Percentiles rank a stretch among this genome's conserved stretches.
These are phyloP conservation scores for Drosophila nigromelanica DNA, from an alignment of 1,140 invertebrate genomes.

Conservation along the genomic window DNA sequence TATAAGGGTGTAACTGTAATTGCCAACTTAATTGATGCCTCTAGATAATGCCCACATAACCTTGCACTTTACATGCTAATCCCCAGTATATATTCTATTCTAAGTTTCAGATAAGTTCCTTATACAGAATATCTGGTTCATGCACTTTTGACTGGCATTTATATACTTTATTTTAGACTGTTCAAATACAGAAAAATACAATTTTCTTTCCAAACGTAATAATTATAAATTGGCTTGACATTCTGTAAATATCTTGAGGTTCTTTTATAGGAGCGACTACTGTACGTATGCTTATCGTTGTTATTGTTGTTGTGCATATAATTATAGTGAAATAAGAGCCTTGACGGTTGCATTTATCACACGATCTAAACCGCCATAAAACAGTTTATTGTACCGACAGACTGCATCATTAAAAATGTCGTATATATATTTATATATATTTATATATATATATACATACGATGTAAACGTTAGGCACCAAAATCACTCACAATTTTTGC, in stretches of 20 bases:
- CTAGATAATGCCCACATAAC: not conserved
- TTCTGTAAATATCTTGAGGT: not conserved
- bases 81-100: too few species aligned
- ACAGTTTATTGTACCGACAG: conserved; percentile 32
- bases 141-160: conserved; percentile 9
- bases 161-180: conserved; percentile 41
- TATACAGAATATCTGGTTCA: conserved; percentile 7
- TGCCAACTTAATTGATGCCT: not conserved
- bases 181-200: conserved; percentile 29
- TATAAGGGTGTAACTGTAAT: not conserved
- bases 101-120: too few species aligned
- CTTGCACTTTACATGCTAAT: not conserved
- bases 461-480: conserved; percentile 23
- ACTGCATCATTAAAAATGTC: not conserved
- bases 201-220: too few species aligned
- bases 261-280: not conserved
- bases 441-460: conserved; percentile 12
- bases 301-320: conserved; percentile 11
- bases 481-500: conserved; percentile 31
- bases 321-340: conserved; percentile 24
- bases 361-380: conserved; percentile 32
- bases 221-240: not conserved
- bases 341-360: conserved; percentile 42
- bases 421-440: conserved; percentile 1
- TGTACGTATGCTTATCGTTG: conserved; percentile 2